A percentile compares a stretch with the other conserved stretches of the same genome.
Conservation (phyloP, 2,113 vertebrate genomes). For the Cinclus mexicanus region DNA sequence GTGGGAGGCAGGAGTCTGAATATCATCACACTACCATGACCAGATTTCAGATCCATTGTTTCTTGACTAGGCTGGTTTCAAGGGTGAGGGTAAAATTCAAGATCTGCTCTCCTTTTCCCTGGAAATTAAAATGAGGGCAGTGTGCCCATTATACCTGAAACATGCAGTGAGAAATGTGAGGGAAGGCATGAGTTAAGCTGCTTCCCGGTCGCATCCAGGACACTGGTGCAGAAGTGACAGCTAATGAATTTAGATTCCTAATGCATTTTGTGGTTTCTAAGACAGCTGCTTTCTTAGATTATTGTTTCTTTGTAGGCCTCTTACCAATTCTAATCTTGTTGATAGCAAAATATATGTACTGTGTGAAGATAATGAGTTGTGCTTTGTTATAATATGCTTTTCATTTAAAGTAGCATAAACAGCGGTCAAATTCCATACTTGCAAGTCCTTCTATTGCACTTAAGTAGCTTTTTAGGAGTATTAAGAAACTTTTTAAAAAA, state of each 20-base stretch:
- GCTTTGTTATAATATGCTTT: not conserved
- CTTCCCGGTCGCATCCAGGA: not conserved
- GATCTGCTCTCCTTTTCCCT: not conserved
- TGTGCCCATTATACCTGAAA: not conserved
- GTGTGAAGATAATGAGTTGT: not conserved
- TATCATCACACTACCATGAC: not conserved
- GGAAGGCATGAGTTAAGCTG: not conserved
- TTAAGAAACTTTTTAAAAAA: not conserved
- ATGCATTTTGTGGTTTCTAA: constrained; percentile 29
- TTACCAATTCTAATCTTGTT: not conserved
- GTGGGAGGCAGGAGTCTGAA: not conserved
- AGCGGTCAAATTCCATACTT: not conserved
- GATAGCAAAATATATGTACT: not conserved
- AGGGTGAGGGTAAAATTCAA: not conserved
- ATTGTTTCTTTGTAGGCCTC: constrained; percentile 11
- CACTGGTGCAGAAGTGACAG: not conserved
- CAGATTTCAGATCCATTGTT: not conserved
- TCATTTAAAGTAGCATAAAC: not conserved
- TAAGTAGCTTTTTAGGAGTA: not conserved
- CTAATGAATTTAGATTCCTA: constrained; percentile 32
- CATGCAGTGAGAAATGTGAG: not conserved
- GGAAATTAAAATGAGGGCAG: not conserved
- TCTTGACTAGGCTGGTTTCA: not conserved
- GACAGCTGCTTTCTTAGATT: constrained; percentile 15
- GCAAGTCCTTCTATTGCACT: not conserved